A percentile compares a stretch with the other conserved stretches of the same genome.
These are phyloP conservation scores for Himalopsyche anomala DNA, from an alignment of 2,888 invertebrate genomes.

Conservation along the genomic window DNA sequence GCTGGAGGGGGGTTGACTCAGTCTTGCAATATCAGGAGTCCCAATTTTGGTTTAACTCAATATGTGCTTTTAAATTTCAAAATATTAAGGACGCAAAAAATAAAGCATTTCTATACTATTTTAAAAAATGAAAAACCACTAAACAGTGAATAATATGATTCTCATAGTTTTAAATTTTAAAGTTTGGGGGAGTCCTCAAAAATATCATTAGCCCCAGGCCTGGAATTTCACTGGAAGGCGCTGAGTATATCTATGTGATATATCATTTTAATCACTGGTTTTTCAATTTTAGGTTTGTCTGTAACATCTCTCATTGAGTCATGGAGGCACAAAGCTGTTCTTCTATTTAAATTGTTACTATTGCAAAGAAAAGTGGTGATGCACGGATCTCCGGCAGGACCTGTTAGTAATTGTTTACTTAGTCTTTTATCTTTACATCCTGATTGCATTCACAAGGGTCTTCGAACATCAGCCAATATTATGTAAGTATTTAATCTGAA, in stretches of 20 bases:
- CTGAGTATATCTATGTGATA: too few species aligned
- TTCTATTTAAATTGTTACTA: constrained; percentile 94
- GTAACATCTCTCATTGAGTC: constrained; percentile 87
- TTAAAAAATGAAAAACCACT: too few species aligned
- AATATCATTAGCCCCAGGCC: too few species aligned
- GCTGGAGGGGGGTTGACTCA: too few species aligned
- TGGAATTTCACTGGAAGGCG: too few species aligned
- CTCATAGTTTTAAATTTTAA: not conserved
- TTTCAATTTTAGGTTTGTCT: constrained; percentile 83
- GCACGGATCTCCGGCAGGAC: constrained; percentile 94
- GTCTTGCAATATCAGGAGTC: too few species aligned
- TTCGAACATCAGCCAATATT: constrained; percentile 89
- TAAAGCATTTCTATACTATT: too few species aligned
- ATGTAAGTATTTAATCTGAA: constrained; percentile 73
- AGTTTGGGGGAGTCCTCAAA: too few species aligned
- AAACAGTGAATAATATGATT: not conserved
- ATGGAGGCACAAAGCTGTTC: constrained; percentile 94
- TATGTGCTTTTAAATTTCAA: too few species aligned
- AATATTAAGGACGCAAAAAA: too few species aligned
- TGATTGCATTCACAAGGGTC: constrained; percentile 89
- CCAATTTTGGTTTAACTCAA: too few species aligned
- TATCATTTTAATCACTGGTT: not conserved
- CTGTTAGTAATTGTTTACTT: constrained; percentile 90
- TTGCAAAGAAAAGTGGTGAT: constrained; percentile 93
- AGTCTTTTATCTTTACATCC: constrained; percentile 94